phyloP scores from a whole-genome alignment of 2,797 vertebrate genomes.

The Echiichthys vipera region DNA sequence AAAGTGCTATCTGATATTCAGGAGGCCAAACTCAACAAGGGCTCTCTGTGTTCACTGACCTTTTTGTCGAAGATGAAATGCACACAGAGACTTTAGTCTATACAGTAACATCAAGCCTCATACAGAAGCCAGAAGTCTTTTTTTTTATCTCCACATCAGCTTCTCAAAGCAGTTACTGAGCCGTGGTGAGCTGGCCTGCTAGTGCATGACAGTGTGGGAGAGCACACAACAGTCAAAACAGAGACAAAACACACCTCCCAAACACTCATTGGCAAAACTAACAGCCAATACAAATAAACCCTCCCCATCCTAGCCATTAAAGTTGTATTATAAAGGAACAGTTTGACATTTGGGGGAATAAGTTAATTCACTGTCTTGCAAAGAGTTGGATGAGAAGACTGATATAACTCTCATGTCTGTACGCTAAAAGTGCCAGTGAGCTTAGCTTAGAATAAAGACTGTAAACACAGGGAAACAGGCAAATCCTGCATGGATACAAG shows the following conservation, averaged over 20 bases:
- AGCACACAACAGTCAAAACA: conserved; percentile 35
- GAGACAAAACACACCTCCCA: conserved; percentile 7
- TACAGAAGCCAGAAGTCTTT: conserved; percentile 38
- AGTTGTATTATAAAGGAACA: neutral
- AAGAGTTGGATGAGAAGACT: neutral
- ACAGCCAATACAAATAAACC: neutral
- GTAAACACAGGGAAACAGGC: too few relatives aligned
- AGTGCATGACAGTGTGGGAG: conserved; percentile 20
- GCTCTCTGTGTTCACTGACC: conserved; percentile 58
- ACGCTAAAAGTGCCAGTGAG: neutral
- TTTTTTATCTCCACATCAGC: conserved; percentile 30
- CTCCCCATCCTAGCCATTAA: neutral
- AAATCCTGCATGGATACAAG: too few relatives aligned
- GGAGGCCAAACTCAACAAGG: conserved; percentile 62
- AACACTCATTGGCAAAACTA: neutral
- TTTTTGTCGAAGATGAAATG: conserved; percentile 51
- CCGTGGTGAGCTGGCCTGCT: conserved; percentile 26
- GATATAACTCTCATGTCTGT: neutral
- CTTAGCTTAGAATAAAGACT: neutral
- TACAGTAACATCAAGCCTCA: conserved; percentile 13
- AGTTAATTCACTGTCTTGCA: neutral
- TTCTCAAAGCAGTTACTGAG: conserved; percentile 44
- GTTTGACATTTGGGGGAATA: neutral
- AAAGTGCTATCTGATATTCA: conserved; percentile 59
- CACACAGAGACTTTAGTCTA: conserved; percentile 19